These are phyloP conservation scores for Sakesphorus luctuosus DNA, from an alignment of 2,113 vertebrate genomes.

Conservation along the genomic window DNA sequence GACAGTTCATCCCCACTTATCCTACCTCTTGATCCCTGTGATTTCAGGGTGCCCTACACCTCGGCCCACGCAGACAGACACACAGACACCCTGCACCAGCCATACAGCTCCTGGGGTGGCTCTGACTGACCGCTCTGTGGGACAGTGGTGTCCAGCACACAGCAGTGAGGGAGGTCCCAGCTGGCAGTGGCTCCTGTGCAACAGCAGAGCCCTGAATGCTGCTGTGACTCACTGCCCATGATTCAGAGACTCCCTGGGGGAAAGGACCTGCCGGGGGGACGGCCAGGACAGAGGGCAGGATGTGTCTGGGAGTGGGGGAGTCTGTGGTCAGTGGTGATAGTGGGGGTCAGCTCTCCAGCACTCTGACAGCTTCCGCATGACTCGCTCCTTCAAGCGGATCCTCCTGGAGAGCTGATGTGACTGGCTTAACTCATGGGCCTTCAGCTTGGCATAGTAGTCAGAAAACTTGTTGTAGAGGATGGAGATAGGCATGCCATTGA, in stretches of 20 bases:
- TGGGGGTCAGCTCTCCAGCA: background rate
- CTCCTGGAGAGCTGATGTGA: slow-evolving; percentile 72
- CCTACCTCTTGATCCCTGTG: fast-evolving
- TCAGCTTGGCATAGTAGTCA: slow-evolving; percentile 84
- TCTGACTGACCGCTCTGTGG: fast-evolving
- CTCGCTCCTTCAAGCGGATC: slow-evolving; percentile 73
- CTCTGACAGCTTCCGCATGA: slow-evolving; percentile 54
- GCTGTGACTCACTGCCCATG: background rate
- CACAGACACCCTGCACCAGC: background rate
- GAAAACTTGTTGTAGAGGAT: slow-evolving; percentile 87
- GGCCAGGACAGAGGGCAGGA: background rate
- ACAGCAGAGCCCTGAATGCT: background rate
- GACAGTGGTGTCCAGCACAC: fast-evolving
- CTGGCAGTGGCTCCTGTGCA: background rate
- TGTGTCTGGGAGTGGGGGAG: fast-evolving
- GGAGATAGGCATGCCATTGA: slow-evolving; percentile 91
- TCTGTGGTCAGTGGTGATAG: background rate
- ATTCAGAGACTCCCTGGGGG: background rate
- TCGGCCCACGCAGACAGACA: background rate
- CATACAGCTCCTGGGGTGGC: fast-evolving
- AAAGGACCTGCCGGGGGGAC: background rate
- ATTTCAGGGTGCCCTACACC: background rate
- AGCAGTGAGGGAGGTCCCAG: background rate
- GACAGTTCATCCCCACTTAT: background rate
- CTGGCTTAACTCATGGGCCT: slow-evolving; percentile 80